Conservation (phyloP, 2,797 vertebrate genomes). For the Bovichtus variegatus region DNA sequence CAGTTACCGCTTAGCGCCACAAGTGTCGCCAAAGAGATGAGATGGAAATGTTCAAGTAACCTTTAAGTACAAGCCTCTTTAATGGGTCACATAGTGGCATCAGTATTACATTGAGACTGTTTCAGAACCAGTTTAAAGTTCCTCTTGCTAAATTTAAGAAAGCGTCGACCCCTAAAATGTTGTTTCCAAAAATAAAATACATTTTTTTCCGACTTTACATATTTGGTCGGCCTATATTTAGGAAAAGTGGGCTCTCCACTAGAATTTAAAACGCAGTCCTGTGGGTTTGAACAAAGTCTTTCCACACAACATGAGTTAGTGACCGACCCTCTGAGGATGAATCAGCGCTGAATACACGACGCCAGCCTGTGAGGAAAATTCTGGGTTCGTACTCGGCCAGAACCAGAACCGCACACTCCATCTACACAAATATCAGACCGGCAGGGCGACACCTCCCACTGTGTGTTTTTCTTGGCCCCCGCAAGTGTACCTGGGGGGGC, state of each 20-base stretch:
- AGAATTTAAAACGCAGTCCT: background rate
- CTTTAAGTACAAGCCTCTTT: no score
- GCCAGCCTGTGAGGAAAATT: background rate
- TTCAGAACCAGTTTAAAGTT: no score
- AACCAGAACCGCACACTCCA: no score
- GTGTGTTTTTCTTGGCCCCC: constrained; percentile 92
- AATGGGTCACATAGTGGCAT: no score
- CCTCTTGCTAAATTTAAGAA: no score
- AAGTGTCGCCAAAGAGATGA: no score
- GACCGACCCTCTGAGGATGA: background rate
- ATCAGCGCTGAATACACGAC: background rate
- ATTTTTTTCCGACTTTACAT: no score
- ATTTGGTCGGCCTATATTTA: no score
- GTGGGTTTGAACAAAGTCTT: background rate
- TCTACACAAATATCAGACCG: constrained; percentile 90
- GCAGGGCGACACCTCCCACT: constrained; percentile 82
- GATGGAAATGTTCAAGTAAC: no score
- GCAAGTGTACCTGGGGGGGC: constrained; percentile 78
- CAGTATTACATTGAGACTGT: no score
- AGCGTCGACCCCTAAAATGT: no score
- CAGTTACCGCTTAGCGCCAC: no score
- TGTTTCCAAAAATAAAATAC: background rate
- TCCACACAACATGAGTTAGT: background rate
- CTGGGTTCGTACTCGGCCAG: constrained; percentile 1
- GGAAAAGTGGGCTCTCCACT: background rate